phyloP scores from a whole-genome alignment of 2,797 vertebrate species.

The Chaetodon trifasciatus region DNA sequence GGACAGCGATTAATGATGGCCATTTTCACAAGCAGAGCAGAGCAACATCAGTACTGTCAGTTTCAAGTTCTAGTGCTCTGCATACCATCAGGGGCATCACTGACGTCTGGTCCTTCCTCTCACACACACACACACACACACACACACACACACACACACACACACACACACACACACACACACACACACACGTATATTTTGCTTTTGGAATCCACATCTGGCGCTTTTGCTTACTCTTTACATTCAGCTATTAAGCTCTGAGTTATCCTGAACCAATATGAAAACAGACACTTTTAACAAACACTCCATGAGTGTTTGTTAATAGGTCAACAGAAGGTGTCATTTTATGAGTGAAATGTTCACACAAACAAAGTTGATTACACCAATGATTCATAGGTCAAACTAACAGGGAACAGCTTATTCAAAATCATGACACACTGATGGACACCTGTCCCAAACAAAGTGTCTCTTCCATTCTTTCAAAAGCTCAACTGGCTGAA shows the following conservation, averaged over 20 bases:
- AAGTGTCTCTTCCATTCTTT: neutral
- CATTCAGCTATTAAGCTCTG: neutral
- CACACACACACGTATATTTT: neutral
- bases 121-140: neutral
- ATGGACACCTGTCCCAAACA: conserved; percentile 22
- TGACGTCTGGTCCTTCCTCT: neutral
- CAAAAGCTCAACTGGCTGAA: neutral
- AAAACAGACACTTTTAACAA: neutral
- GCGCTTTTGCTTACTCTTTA: neutral
- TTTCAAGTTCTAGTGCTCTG: neutral
- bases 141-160: neutral
- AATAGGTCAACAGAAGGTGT: conserved; percentile 29
- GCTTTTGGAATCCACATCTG: neutral
- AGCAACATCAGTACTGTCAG: conserved; percentile 24
- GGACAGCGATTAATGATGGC: conserved; percentile 20
- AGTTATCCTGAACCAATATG: neutral
- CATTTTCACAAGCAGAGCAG: conserved; percentile 32
- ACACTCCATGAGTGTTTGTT: neutral
- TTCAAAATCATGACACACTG: conserved; percentile 37
- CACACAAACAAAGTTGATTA: conserved; percentile 32
- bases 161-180: neutral
- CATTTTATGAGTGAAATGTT: conserved; percentile 9
- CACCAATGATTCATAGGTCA: conserved; percentile 53
- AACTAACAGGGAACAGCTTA: conserved; percentile 19
- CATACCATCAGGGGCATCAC: neutral